Percentiles rank a stretch among this genome's conserved stretches.
Evolutionary conservation across 2,113 vertebrate species (phyloP).

Genomic region (Rhipidura dahli): DNA sequence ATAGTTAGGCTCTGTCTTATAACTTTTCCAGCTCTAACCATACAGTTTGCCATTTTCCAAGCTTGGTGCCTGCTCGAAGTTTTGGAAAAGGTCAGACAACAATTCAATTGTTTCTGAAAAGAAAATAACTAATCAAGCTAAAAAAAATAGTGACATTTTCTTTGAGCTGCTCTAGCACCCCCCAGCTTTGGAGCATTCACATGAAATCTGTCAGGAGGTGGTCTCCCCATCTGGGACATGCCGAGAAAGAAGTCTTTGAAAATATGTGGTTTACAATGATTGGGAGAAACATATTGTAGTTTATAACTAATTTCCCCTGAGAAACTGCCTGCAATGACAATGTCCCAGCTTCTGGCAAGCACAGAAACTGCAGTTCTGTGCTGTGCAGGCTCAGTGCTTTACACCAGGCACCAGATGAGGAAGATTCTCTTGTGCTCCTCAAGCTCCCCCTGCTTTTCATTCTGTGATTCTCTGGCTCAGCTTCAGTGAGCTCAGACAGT

Average conservation of each 20-base stretch:
- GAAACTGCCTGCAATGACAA: not conserved
- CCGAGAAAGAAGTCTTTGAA: not conserved
- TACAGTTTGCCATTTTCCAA: not conserved
- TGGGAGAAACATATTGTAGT: not conserved
- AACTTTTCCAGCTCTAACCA: not conserved
- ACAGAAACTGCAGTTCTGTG: not conserved
- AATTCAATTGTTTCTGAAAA: slow-evolving; percentile 15
- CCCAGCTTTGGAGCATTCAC: not conserved
- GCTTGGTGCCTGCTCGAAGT: not conserved
- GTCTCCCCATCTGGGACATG: not conserved
- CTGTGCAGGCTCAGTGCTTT: not conserved
- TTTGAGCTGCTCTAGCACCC: slow-evolving; percentile 21
- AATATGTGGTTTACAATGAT: not conserved
- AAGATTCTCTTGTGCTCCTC: slow-evolving; percentile 52
- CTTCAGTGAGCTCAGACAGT: not conserved
- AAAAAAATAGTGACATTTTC: not conserved
- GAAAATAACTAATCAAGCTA: not conserved
- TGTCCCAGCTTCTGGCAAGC: slow-evolving; percentile 2
- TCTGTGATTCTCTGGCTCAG: slow-evolving; percentile 18
- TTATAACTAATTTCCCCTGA: not conserved
- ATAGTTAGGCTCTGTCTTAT: not conserved
- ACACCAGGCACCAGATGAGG: not conserved
- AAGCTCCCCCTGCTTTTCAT: slow-evolving; percentile 66
- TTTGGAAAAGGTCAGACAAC: slow-evolving; percentile 33
- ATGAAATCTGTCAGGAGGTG: not conserved